Conservation (phyloP, 1,140 invertebrate genomes). For the Drepana arcuata region DNA sequence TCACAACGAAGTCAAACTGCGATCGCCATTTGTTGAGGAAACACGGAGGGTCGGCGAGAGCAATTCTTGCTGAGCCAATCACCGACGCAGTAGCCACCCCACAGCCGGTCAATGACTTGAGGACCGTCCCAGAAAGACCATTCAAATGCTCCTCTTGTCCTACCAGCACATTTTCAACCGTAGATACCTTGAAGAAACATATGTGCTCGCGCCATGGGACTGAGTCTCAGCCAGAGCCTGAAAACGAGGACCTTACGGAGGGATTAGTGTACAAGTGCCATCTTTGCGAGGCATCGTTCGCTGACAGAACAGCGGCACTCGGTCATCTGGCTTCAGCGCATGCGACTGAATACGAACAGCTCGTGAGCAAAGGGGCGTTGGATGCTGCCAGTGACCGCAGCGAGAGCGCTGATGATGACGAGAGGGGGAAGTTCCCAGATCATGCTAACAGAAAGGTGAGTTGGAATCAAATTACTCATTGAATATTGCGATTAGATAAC, state of each 20-base stretch:
- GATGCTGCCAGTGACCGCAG: slow-evolving; percentile 75
- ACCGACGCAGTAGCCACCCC: slow-evolving; percentile 34
- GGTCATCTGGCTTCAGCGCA: slow-evolving; percentile 86
- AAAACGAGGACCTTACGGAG: slow-evolving; percentile 57
- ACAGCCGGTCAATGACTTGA: slow-evolving; percentile 51
- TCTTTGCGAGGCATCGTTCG: slow-evolving; percentile 89
- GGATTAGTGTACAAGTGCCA: slow-evolving; percentile 94
- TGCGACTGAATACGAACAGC: slow-evolving; percentile 79
- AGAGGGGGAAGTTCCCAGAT: slow-evolving; percentile 84
- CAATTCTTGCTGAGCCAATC: slow-evolving; percentile 56
- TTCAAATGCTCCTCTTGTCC: slow-evolving; percentile 90
- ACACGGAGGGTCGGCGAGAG: slow-evolving; percentile 77
- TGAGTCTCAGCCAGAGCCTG: slow-evolving; percentile 53
- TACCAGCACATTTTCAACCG: slow-evolving; percentile 87
- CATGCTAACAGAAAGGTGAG: slow-evolving; percentile 88
- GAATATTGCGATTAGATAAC: too few relatives aligned
- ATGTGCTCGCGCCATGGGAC: slow-evolving; percentile 79
- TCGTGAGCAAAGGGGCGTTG: slow-evolving; percentile 85
- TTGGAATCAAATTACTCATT: too few relatives aligned
- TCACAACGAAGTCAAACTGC: slow-evolving; percentile 98
- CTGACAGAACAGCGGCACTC: slow-evolving; percentile 83
- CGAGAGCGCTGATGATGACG: slow-evolving; percentile 73
- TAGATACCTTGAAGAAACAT: slow-evolving; percentile 85
- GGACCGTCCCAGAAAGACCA: slow-evolving; percentile 84
- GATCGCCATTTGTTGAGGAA: slow-evolving; percentile 94